Evolutionary conservation across 2,888 invertebrate genomes (phyloP).

Genomic region (Chymomyza amoena): DNA sequence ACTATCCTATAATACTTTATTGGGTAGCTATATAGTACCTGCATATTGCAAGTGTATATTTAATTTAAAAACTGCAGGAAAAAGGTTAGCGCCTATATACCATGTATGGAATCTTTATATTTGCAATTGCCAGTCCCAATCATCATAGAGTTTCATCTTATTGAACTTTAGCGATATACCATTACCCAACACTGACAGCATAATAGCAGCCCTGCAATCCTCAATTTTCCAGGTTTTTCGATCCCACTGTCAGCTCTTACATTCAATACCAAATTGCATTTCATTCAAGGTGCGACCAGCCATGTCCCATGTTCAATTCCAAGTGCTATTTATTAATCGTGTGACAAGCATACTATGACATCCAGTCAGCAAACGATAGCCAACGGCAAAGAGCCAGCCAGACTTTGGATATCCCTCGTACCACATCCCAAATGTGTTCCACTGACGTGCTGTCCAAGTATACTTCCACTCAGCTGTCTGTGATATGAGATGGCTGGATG

Average conservation of each 20-base stretch:
- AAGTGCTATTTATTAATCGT: constrained; percentile 56
- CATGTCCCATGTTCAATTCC: constrained; percentile 31
- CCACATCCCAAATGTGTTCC: not conserved
- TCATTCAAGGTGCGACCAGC: constrained; percentile 48
- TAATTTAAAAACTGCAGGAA: not conserved
- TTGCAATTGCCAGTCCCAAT: no score
- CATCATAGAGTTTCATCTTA: no score
- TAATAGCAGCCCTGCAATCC: no score
- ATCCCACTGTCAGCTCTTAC: not conserved
- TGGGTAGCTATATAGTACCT: no score
- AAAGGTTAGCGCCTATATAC: no score
- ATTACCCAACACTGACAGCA: no score
- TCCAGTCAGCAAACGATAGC: constrained; percentile 8
- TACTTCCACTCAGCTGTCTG: not conserved
- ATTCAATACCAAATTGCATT: constrained; percentile 52
- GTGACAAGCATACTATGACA: constrained; percentile 43
- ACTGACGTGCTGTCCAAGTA: not conserved
- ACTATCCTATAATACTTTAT: no score
- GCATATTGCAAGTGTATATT: not conserved
- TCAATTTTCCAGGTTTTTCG: not conserved
- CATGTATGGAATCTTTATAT: no score
- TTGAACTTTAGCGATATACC: no score
- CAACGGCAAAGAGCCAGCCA: constrained; percentile 34
- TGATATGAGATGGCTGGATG: not conserved
- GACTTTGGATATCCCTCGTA: not conserved